These are phyloP conservation scores for Machaerirhynchus nigripectus DNA, from an alignment of 2,113 vertebrate genomes.

Conservation along the genomic window DNA sequence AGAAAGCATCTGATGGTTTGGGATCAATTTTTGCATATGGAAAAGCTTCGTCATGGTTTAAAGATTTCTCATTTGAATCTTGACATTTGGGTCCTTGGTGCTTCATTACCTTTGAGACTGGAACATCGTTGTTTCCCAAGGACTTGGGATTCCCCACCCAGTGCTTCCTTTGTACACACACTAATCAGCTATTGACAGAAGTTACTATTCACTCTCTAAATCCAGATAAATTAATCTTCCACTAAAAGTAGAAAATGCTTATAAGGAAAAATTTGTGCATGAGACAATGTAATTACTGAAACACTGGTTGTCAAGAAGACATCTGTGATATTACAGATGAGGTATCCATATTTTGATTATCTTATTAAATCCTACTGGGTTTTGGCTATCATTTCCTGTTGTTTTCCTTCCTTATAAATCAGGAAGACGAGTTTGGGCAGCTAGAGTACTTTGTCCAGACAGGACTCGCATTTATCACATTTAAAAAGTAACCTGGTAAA, in stretches of 20 bases:
- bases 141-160: not conserved
- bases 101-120: not conserved
- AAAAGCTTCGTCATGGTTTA: not conserved
- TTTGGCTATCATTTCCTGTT: constrained; percentile 51
- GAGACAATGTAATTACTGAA: constrained; percentile 48
- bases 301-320: constrained; percentile 39
- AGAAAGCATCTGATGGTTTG: not conserved
- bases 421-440: constrained; percentile 35
- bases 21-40: not conserved
- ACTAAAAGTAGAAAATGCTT: constrained; percentile 21
- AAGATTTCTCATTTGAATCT: not conserved
- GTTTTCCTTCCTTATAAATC: constrained; percentile 39
- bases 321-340: constrained; percentile 9
- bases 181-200: not conserved
- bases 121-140: not conserved
- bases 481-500: constrained; percentile 13
- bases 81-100: not conserved
- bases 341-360: constrained; percentile 58
- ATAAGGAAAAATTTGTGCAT: constrained; percentile 36
- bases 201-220: not conserved
- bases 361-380: constrained; percentile 55
- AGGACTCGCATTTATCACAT: constrained; percentile 51
- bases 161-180: not conserved
- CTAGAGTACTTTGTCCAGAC: constrained; percentile 5
- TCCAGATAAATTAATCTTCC: constrained; percentile 37